Conservation (phyloP, 2,888 invertebrate genomes). For the Caenorhabditis japonica region DNA sequence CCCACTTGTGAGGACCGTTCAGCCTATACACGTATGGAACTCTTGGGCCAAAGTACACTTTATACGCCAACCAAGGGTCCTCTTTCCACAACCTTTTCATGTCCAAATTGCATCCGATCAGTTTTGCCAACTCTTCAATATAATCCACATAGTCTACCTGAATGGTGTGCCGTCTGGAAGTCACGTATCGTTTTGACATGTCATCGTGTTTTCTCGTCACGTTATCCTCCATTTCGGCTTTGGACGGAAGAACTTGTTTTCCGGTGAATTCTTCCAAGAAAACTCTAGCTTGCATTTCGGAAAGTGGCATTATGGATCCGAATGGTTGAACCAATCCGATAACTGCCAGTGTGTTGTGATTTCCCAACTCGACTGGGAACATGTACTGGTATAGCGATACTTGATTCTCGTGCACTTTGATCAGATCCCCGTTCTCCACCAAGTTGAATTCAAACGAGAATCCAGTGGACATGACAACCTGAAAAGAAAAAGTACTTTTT, state of each 20-base stretch:
- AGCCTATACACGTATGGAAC: conserved; percentile 66
- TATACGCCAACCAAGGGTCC: conserved; percentile 42
- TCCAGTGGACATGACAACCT: conserved; percentile 68
- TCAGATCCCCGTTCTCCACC: conserved; percentile 54
- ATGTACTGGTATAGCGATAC: conserved; percentile 78
- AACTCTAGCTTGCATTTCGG: conserved; percentile 79
- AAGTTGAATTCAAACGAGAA: conserved; percentile 58
- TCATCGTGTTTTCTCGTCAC: conserved; percentile 72
- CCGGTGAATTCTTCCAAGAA: conserved; percentile 68
- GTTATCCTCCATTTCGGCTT: conserved; percentile 77
- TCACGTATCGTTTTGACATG: conserved; percentile 66
- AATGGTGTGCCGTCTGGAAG: conserved; percentile 78
- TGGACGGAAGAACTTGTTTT: conserved; percentile 45
- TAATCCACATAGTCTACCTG: conserved; percentile 78
- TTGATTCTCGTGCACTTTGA: conserved; percentile 61
- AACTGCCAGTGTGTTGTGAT: conserved; percentile 78
- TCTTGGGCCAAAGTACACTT: conserved; percentile 60
- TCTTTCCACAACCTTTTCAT: conserved; percentile 31
- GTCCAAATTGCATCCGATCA: conserved; percentile 73
- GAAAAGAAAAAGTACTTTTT: neutral
- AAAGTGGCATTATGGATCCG: conserved; percentile 79
- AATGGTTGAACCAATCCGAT: conserved; percentile 79
- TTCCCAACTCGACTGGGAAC: conserved; percentile 77
- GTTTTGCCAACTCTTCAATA: conserved; percentile 79
- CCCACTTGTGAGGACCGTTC: conserved; percentile 66